Percentiles rank a stretch among this genome's conserved stretches.
Evolutionary conservation across 2,797 vertebrate genomes (phyloP).

Genomic region (Sebastes itinus): DNA sequence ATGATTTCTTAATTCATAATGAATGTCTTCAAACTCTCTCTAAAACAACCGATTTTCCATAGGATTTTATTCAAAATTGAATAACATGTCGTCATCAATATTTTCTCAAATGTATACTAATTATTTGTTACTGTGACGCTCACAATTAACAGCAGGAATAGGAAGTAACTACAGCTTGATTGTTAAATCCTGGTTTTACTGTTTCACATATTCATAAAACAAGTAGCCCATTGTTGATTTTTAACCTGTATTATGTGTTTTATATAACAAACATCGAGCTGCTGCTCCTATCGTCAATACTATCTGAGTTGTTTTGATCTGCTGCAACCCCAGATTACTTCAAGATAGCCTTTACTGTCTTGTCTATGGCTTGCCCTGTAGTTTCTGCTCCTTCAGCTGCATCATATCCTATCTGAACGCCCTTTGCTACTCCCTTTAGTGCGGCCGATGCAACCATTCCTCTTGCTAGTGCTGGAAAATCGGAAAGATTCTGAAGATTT

Average conservation of each 20-base stretch:
- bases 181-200: background rate
- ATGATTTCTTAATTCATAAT: too few relatives aligned
- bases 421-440: background rate
- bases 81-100: background rate
- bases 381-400: background rate
- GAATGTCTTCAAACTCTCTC: background rate
- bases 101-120: background rate
- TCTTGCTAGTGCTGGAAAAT: background rate
- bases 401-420: background rate
- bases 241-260: background rate
- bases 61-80: background rate
- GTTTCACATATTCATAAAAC: background rate
- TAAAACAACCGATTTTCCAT: background rate
- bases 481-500: background rate
- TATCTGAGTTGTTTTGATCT: background rate
- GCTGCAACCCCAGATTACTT: background rate
- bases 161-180: background rate
- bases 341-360: background rate
- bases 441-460: fast-evolving
- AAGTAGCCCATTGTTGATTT: background rate
- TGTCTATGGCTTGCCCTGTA: background rate
- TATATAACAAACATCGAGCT: background rate
- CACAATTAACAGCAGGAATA: too few relatives aligned
- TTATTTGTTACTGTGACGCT: background rate
- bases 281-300: background rate